Base-by-base conservation (phyloP, 2,113 vertebrate species). In the Noctilio leporinus region DNA sequence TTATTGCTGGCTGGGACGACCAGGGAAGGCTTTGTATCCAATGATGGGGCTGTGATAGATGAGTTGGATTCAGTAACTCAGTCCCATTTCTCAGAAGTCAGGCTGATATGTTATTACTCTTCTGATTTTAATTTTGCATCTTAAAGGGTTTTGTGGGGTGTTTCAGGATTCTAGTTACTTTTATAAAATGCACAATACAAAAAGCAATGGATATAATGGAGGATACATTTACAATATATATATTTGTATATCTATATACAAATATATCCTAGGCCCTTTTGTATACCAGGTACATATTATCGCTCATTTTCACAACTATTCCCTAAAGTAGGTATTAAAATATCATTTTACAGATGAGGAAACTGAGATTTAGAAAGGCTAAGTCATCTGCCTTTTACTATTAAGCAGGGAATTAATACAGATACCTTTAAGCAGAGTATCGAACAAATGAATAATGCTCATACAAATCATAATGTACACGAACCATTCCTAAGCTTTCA, bases 81-180 rank as follows among this genome's bases (percentile, higher is more conserved):
- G 2, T 82, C 28, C 80, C 47, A 49, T 55, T 85, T 92, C 35
- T 96, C 86, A 72, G n/a, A 91, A 92, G 67, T 70, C 43, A 59
- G 51, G 67, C 38, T 40, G 35, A 47, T 65, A 19, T 33, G 16
- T 85, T 80, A 53, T 59, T 35, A n/a, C 12, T 70, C 26, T 0
- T 40, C 75, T 57, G 78, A 88, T 69, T 83, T 55, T 35, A 82
- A 30, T 90, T 88, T 94, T 72, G 80, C 47, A 59, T 33, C 70
- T 57, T 45, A 72, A 88, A 86, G 65, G 24, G 55, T 89, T 73
- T 51, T 55, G 17, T 70, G 47, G 7, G 16, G 2, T 89, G 5
- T 95, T 85, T 73, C 81, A 92, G 28, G 49, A 59, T 62, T 89
- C 72, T 40, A 43, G 38, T 62, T n/a, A 76, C 14, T 83, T 96